A percentile compares a stretch with the other conserved stretches of the same genome.
These are phyloP conservation scores for Podabrus alpinus DNA, from an alignment of 2,888 invertebrate species.

Conservation along the genomic window DNA sequence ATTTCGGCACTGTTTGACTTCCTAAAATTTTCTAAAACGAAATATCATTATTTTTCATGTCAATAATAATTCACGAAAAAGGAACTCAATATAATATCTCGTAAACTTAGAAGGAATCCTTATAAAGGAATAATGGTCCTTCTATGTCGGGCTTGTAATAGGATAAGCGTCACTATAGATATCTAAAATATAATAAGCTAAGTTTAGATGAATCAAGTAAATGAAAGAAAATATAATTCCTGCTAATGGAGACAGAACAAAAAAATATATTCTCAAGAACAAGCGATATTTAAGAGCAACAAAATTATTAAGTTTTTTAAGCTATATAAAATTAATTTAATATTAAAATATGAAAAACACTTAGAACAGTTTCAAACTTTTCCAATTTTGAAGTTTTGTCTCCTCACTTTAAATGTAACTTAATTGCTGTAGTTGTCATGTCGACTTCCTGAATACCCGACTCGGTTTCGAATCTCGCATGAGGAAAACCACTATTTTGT, in stretches of 20 bases:
- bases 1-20: background rate
- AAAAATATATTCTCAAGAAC: background rate
- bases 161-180: background rate
- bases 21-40: background rate
- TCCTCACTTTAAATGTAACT: background rate
- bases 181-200: background rate
- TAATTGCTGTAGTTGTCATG: background rate
- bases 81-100: background rate
- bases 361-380: background rate
- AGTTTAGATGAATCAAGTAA: background rate
- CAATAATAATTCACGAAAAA: background rate
- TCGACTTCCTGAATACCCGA: no score
- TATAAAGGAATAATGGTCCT: background rate
- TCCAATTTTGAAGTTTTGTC: background rate
- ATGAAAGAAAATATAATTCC: background rate
- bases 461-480: no score
- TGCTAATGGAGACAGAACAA: background rate
- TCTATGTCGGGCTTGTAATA: background rate
- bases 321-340: background rate
- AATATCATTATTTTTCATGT: background rate
- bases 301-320: background rate
- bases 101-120: background rate
- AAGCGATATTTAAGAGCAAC: background rate
- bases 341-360: background rate
- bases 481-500: no score